phyloP scores from a whole-genome alignment of 2,797 vertebrate species.

The Adrianichthys oophorus region DNA sequence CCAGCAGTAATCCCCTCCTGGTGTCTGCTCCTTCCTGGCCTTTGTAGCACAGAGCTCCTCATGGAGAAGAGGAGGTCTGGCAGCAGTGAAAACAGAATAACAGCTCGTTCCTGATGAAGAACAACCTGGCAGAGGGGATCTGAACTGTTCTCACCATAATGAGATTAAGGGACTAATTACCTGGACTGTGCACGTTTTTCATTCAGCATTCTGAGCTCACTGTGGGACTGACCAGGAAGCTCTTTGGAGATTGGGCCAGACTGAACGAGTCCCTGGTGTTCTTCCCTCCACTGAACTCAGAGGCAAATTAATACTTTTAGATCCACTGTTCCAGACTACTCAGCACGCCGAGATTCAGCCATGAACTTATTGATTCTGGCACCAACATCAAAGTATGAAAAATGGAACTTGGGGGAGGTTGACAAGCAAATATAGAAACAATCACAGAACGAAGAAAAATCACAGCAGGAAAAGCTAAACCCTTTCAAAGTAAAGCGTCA shows the following conservation, averaged over 20 bases:
- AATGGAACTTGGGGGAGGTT: constrained; percentile 25
- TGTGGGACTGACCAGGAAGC: constrained; percentile 38
- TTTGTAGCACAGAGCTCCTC: constrained; percentile 50
- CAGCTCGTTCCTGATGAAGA: constrained; percentile 61
- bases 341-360: constrained; percentile 24
- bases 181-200: constrained; percentile 51
- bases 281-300: constrained; percentile 45
- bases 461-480: constrained; percentile 29
- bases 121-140: constrained; percentile 59
- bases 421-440: constrained; percentile 28
- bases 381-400: constrained; percentile 31
- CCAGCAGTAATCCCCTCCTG: constrained; percentile 4
- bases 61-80: constrained; percentile 50
- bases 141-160: constrained; percentile 74
- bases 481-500: constrained; percentile 48
- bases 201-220: constrained; percentile 54
- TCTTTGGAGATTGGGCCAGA: constrained; percentile 54
- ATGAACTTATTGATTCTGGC: constrained; percentile 42
- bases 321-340: constrained; percentile 18
- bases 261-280: constrained; percentile 56
- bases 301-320: constrained; percentile 71
- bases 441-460: constrained; percentile 30
- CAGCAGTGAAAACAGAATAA: constrained; percentile 46
- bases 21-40: constrained; percentile 25
- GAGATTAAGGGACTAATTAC: constrained; percentile 83